Base-by-base conservation (phyloP, 2,797 vertebrate genomes). In the Danio tinwini region DNA sequence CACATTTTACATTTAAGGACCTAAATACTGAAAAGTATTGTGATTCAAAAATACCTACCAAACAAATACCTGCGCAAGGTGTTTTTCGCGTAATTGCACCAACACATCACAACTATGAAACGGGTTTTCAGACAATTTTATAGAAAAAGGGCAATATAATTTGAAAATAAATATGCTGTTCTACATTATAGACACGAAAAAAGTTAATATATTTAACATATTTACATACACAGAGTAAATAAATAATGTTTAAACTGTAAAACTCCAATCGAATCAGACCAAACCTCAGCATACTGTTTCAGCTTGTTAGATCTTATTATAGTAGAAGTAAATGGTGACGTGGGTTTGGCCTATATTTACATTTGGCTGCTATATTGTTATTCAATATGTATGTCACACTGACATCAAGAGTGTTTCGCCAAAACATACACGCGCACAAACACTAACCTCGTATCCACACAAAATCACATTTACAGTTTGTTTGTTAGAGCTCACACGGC, bases 101-200 rank as follows among this genome's bases (percentile, higher is more conserved):
- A 52, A 72, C 70, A 74, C 78, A 16, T 81, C 52, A 78, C 40
- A 71, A 79, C 45, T 7, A 76, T 62, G 7, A 80, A 61, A 16
- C 29, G 44, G 21, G 50, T 81, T 78, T 82, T 76, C 47, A 82
- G 40, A 74, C 16, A 93, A 93, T 95, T 96, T 97, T 97, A 86
- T 86, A 84, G 77, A 82, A 95, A 29, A 95, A 80, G 19, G 94
- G 96, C 94, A 96, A 96, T 95, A 96, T 94, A 93, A 95, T 98
- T 96, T 97, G 93, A 97, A 98, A 99, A 99, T 99, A 99, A 99
- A 99, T 99, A 99, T 95, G 94, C 92, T 95, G 96, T 96, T 96
- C 94, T 92, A 95, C 94, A 93, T 91, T 91, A 93, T 94, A 96
- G 92, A 95, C 93, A 96, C 93, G 96, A 81, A 95, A 45, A 45